Evolutionary conservation across 2,797 vertebrate species (phyloP).

Genomic region (Cuniculus paca): DNA sequence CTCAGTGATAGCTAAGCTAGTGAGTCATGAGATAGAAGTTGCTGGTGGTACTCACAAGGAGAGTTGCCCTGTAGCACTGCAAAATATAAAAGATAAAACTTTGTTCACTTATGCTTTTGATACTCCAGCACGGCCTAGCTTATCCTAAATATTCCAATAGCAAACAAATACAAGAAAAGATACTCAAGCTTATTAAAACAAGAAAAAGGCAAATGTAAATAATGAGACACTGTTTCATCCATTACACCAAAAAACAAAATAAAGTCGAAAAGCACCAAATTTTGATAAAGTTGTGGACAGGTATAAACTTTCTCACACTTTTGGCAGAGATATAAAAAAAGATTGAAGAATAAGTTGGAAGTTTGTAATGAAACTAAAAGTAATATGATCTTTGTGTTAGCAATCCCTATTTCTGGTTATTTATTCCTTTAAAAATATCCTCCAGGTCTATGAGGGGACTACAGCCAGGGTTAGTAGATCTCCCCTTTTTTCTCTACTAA

Average conservation of each 20-base stretch:
- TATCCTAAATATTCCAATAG: not conserved
- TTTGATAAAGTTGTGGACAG: not conserved
- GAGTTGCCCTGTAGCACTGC: not conserved
- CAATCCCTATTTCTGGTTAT: not conserved
- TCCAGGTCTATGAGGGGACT: not conserved
- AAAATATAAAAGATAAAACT: not conserved
- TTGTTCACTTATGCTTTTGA: not conserved
- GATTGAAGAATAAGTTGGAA: not conserved
- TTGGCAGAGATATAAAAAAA: not conserved
- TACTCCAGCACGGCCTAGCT: not conserved
- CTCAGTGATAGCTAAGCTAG: not conserved
- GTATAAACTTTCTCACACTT: not conserved
- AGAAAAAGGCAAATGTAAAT: not conserved
- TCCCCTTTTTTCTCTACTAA: not conserved
- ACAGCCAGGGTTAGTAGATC: not conserved
- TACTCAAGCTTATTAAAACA: not conserved
- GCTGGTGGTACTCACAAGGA: not conserved
- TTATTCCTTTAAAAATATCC: not conserved
- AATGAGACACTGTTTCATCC: not conserved
- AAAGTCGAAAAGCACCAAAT: not conserved
- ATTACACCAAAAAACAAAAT: not conserved
- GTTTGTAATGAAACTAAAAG: constrained; percentile 33
- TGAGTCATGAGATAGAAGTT: not conserved
- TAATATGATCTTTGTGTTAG: not conserved
- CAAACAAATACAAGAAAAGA: not conserved